These are phyloP conservation scores for Gobionotothen gibberifrons DNA, from an alignment of 2,797 vertebrate species.

Conservation along the genomic window DNA sequence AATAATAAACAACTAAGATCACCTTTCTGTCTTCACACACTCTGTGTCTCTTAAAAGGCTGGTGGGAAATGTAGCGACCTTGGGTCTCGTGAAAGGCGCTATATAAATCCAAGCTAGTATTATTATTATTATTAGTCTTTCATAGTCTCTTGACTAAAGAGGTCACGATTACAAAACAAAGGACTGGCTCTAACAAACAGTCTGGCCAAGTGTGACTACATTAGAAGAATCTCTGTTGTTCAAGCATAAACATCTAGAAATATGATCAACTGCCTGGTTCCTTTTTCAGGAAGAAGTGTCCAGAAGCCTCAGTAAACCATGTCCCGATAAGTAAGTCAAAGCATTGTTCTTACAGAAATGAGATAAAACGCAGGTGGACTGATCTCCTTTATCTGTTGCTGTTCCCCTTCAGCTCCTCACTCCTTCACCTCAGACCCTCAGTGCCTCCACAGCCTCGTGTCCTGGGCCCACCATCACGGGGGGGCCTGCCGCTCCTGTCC, in stretches of 20 bases:
- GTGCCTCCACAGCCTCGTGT: conserved; percentile 90
- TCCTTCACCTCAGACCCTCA: conserved; percentile 86
- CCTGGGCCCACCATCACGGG: conserved; percentile 90
- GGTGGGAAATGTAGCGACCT: no score
- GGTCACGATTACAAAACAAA: no score
- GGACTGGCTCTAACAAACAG: no score
- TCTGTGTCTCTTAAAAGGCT: no score
- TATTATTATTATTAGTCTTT: no score
- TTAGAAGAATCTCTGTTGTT: neutral
- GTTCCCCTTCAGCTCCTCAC: conserved; percentile 29
- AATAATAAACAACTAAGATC: no score
- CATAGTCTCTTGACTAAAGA: no score
- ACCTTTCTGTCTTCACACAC: no score
- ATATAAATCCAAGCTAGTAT: no score
- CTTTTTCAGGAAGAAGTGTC: conserved; percentile 68
- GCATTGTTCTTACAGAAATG: neutral
- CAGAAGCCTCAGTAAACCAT: conserved; percentile 46
- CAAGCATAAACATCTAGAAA: neutral
- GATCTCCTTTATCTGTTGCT: neutral
- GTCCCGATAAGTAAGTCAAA: conserved; percentile 63
- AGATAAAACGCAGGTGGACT: neutral
- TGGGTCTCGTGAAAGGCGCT: no score
- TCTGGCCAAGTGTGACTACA: neutral
- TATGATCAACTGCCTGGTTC: conserved; percentile 5
- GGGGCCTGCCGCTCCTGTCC: conserved; percentile 86